Percentiles rank a stretch among this genome's conserved stretches.
phyloP scores from a whole-genome alignment of 2,888 invertebrate genomes.

The Germaria angustata region DNA sequence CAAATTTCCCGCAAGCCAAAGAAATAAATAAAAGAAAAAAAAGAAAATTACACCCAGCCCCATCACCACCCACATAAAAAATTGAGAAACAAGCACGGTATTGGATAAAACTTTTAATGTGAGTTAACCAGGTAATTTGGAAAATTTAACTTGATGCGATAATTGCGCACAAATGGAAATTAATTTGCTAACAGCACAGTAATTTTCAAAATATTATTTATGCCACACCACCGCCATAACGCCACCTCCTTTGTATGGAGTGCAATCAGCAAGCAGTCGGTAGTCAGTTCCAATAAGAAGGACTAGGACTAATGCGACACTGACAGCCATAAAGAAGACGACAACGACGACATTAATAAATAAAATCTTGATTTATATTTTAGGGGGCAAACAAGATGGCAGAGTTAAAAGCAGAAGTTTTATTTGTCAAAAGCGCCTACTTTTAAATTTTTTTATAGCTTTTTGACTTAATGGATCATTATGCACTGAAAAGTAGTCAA shows the following conservation, averaged over 20 bases:
- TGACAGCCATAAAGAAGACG: slow-evolving; percentile 12
- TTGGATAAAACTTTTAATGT: slow-evolving; percentile 64
- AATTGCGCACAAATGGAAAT: slow-evolving; percentile 80
- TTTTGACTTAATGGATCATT: background rate
- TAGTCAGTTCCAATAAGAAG: slow-evolving; percentile 48
- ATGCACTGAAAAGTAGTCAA: background rate
- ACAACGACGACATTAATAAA: slow-evolving; percentile 55
- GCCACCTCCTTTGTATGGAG: background rate
- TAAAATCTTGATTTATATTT: slow-evolving; percentile 52
- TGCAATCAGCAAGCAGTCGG: background rate
- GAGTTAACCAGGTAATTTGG: slow-evolving; percentile 66
- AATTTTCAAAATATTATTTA: slow-evolving; percentile 66
- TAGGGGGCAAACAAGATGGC: slow-evolving; percentile 13
- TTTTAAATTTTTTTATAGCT: slow-evolving; percentile 30
- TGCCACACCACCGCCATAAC: slow-evolving; percentile 48
- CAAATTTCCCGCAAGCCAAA: slow-evolving; percentile 58
- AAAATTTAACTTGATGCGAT: slow-evolving; percentile 70
- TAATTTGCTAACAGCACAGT: slow-evolving; percentile 75
- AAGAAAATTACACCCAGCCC: slow-evolving; percentile 20
- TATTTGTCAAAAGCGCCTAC: slow-evolving; percentile 48
- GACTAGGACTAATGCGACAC: slow-evolving; percentile 37
- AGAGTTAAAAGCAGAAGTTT: slow-evolving; percentile 13
- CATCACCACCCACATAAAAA: slow-evolving; percentile 40
- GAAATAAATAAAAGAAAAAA: background rate
- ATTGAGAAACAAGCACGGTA: slow-evolving; percentile 43